Conservation (phyloP, 2,113 vertebrate species). For the Myocastor coypus region DNA sequence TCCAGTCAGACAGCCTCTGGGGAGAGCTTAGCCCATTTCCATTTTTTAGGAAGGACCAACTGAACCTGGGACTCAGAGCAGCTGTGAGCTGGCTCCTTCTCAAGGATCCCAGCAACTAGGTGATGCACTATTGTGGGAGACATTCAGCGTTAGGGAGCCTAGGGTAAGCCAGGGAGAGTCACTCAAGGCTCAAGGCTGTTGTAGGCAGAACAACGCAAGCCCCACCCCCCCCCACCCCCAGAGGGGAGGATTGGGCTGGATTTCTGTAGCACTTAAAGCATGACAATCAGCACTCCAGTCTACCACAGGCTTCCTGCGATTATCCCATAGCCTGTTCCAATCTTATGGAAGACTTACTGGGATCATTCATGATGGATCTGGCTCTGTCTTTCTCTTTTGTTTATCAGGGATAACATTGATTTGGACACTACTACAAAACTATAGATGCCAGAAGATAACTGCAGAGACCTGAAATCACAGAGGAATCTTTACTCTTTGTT, state of each 20-base stretch:
- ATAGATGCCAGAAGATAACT: neutral
- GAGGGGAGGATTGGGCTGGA: neutral
- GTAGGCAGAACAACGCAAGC: neutral
- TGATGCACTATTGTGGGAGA: neutral
- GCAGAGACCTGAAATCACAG: neutral
- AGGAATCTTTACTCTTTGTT: neutral
- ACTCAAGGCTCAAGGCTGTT: neutral
- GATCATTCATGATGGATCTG: neutral
- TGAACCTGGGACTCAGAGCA: neutral
- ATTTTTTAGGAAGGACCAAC: neutral
- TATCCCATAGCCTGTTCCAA: neutral
- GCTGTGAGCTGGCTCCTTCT: neutral
- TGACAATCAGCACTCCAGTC: neutral
- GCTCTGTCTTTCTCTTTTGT: no score
- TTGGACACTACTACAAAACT: neutral
- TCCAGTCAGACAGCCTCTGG: neutral
- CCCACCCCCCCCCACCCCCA: neutral
- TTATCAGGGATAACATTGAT: neutral
- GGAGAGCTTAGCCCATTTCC: neutral
- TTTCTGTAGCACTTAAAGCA: neutral
- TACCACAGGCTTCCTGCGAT: neutral
- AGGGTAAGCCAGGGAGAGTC: neutral
- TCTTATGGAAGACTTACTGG: neutral
- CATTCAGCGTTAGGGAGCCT: neutral
- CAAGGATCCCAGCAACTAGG: neutral